Base-by-base conservation (phyloP, 2,888 invertebrate genomes). In the Rhynchonema sp. region DNA sequence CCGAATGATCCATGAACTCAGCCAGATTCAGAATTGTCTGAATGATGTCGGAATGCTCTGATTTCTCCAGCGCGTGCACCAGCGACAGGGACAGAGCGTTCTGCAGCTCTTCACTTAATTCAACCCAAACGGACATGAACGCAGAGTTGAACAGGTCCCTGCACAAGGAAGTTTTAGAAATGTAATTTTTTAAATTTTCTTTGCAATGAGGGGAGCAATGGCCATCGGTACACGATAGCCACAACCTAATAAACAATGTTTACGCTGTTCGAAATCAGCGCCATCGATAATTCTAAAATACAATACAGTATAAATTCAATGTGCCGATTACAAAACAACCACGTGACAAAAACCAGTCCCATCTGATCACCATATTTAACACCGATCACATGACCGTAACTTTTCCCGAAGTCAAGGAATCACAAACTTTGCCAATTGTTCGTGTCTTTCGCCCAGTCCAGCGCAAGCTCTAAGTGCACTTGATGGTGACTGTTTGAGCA, bases 1-100 rank as follows among this genome's bases (percentile, higher is more conserved):
- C 96, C 70, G 94, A 96, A 72, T 98, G 98, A 70, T 98, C 98
- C 91, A 98, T 94, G 70, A 99, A 99, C 75, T 98, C 98, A 0
- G 94, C 94, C 63, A 99, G 78, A 77, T 98, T 98, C 22, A 99
- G 79, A 53, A 71, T 67, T 1, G 68, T 64, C 57, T 70, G 69
- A 23, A 68, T 65, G 2, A 70, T 66, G 54, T 71, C 71, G 1
- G 67, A 60, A 55, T 67, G 65, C 2, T 67, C 64, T 0, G 91
- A 88, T 6, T 68, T 70, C 62, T 84, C 83, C 9, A 98, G 76
- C 0, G 96, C 96, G 71, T 87, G 85, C 67, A 46, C 1, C 27
- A 57, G 52, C 27, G 57, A 26, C 27, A 2, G 1, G 26, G 28
- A 22, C 13, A 57, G 28, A 3, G 22, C 28, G 49, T 46, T 49